phyloP scores from a whole-genome alignment of 2,797 vertebrate genomes.

The Cyprinella venusta region DNA sequence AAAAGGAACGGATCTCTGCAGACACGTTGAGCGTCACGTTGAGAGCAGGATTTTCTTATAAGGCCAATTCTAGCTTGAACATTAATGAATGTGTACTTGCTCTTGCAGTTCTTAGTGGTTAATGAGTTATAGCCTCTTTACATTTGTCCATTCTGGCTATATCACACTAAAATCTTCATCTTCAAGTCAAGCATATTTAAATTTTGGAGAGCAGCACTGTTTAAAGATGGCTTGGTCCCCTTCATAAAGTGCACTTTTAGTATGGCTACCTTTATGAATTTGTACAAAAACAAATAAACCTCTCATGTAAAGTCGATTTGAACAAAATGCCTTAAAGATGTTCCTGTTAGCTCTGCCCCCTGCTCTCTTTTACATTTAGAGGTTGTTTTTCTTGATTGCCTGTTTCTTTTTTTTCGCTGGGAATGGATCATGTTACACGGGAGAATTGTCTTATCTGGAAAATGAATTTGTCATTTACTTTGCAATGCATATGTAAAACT shows the following conservation, averaged over 20 bases:
- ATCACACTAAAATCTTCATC: not conserved
- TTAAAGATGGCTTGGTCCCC: constrained; percentile 7
- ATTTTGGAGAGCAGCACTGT: not conserved
- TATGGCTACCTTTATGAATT: not conserved
- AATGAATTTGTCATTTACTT: not conserved
- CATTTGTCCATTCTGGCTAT: not conserved
- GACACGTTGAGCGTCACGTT: constrained; percentile 49
- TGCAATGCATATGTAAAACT: not conserved
- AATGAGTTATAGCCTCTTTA: not conserved
- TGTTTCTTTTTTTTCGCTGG: not conserved
- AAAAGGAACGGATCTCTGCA: constrained; percentile 54
- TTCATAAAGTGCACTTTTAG: constrained; percentile 41
- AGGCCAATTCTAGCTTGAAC: not conserved
- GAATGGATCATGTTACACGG: not conserved
- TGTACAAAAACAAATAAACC: not conserved
- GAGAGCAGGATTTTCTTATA: constrained; percentile 4
- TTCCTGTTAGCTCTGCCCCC: not conserved
- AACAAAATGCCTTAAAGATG: constrained; percentile 27
- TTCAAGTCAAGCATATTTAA: not conserved
- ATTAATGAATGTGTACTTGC: not conserved
- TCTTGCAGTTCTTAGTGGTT: constrained; percentile 1
- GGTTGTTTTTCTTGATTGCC: not conserved
- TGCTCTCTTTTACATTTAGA: not conserved
- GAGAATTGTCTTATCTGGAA: not conserved
- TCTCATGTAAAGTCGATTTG: not conserved